A percentile compares a stretch with the other conserved stretches of the same genome.
Conservation (phyloP, 2,888 invertebrate species). For the Epirrhoe tristata region DNA sequence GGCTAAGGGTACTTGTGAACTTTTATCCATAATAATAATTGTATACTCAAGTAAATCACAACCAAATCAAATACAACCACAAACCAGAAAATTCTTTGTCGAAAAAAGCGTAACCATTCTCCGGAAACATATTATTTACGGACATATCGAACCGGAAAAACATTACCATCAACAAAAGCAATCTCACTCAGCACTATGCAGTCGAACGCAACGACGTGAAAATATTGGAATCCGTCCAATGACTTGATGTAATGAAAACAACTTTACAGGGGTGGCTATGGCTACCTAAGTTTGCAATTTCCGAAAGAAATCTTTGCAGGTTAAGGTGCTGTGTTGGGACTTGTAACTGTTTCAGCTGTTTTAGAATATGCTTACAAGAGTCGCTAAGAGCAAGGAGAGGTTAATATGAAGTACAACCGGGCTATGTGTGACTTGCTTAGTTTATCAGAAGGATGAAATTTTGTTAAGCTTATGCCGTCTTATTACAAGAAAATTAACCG, state of each 20-base stretch:
- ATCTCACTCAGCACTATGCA: slow-evolving; percentile 65
- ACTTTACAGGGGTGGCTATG: slow-evolving; percentile 64
- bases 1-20: neutral
- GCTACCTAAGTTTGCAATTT: slow-evolving; percentile 74
- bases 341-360: slow-evolving; percentile 1
- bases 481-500: too few species aligned
- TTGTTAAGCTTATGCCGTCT: too few species aligned
- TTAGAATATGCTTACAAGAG: neutral
- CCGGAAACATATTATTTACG: slow-evolving; percentile 41
- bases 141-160: slow-evolving; percentile 51
- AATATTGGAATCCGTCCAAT: slow-evolving; percentile 82
- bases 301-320: slow-evolving; percentile 75
- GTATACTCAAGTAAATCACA: neutral
- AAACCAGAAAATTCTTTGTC: slow-evolving; percentile 23
- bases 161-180: slow-evolving; percentile 66
- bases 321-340: slow-evolving; percentile 53
- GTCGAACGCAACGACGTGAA: slow-evolving; percentile 74
- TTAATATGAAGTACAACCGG: too few species aligned
- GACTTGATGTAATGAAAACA: slow-evolving; percentile 81
- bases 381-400: neutral
- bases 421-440: too few species aligned
- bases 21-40: neutral
- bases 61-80: slow-evolving; percentile 20
- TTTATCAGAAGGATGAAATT: too few species aligned
- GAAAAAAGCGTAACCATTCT: slow-evolving; percentile 26